phyloP scores from a whole-genome alignment of 2,113 vertebrate species.

The Caranx ignobilis region DNA sequence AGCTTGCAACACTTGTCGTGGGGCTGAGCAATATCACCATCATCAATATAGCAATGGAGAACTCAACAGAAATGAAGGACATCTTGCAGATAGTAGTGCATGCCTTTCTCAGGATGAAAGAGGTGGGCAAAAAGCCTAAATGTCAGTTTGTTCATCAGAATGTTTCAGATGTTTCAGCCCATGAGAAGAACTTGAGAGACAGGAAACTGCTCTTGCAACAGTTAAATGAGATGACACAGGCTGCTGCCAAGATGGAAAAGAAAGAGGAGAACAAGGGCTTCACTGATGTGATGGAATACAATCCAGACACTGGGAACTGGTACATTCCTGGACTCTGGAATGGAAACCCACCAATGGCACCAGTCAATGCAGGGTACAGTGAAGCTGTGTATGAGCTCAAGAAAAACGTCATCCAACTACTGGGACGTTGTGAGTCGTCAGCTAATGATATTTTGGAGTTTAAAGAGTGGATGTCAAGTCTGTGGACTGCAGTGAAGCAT shows the following conservation, averaged over 20 bases:
- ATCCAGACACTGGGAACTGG: constrained; percentile 72
- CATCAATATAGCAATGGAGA: constrained; percentile 83
- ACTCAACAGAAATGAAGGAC: constrained; percentile 76
- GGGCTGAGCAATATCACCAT: constrained; percentile 86
- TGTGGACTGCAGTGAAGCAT: constrained; percentile 80
- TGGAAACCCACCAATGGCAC: constrained; percentile 82
- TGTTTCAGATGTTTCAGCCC: constrained; percentile 78
- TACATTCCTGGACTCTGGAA: constrained; percentile 82
- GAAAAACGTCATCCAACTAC: constrained; percentile 61
- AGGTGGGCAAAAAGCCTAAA: constrained; percentile 82
- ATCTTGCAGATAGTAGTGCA: constrained; percentile 79
- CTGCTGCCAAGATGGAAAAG: constrained; percentile 81
- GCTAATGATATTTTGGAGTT: constrained; percentile 62
- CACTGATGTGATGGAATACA: constrained; percentile 80
- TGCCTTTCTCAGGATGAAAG: constrained; percentile 78
- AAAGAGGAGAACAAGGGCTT: constrained; percentile 71
- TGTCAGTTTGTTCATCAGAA: constrained; percentile 88
- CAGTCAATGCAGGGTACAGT: constrained; percentile 78
- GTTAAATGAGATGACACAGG: constrained; percentile 79
- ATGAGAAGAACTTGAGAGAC: constrained; percentile 82
- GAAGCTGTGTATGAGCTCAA: constrained; percentile 77
- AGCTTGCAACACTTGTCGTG: constrained; percentile 85
- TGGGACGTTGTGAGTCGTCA: constrained; percentile 30
- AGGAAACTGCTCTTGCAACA: constrained; percentile 77
- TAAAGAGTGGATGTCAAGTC: constrained; percentile 69